Percentiles rank a stretch among this genome's conserved stretches.
Conservation (phyloP, 2,113 vertebrate species). For the Dolichallabes microphthalmus region DNA sequence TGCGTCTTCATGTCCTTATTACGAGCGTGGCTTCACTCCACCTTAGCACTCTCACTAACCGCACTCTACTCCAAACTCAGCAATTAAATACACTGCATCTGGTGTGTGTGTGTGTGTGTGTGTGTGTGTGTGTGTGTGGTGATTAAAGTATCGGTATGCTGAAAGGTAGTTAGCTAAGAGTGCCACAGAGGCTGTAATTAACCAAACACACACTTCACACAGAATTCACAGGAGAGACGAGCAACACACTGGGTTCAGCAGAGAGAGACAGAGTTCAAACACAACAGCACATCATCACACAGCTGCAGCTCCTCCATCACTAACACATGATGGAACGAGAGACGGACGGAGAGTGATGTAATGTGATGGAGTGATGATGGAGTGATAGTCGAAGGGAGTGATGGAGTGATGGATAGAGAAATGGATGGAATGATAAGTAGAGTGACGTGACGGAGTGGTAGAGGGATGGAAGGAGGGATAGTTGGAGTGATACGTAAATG, state of each 20-base stretch:
- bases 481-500: not conserved
- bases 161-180: constrained; percentile 33
- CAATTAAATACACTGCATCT: not conserved
- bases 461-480: not conserved
- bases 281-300: not conserved
- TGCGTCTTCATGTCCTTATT: not conserved
- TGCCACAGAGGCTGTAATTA: constrained; percentile 44
- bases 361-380: not conserved
- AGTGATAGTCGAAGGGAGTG: too few relatives aligned
- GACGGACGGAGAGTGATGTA: too few relatives aligned
- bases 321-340: too few relatives aligned
- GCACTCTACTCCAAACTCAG: not conserved
- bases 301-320: not conserved
- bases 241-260: constrained; percentile 46
- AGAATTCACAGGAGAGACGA: constrained; percentile 9
- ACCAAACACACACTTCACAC: not conserved
- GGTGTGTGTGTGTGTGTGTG: constrained; percentile 11
- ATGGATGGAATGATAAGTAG: not conserved
- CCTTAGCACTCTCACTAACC: too few relatives aligned
- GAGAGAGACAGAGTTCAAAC: not conserved
- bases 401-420: not conserved
- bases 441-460: not conserved
- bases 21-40: not conserved
- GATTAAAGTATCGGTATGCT: constrained; percentile 43
- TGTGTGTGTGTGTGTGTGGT: constrained; percentile 18